phyloP scores from a whole-genome alignment of 2,888 invertebrate genomes.

The Andrena trimmerana region DNA sequence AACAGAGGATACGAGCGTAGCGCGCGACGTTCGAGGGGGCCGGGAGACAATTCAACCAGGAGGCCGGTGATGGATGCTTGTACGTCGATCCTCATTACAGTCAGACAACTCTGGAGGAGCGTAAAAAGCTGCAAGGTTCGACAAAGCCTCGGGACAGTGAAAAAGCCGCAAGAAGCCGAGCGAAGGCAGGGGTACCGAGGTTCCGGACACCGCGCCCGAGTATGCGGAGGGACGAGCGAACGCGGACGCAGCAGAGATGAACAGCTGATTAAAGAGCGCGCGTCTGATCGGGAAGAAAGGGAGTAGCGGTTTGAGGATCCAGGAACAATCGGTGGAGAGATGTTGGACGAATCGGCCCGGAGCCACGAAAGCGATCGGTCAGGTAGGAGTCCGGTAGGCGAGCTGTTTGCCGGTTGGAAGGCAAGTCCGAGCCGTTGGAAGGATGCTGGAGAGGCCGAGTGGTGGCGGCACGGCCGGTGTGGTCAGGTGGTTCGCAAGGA shows the following conservation, averaged over 20 bases:
- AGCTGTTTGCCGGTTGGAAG: conserved; percentile 73
- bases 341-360: conserved; percentile 50
- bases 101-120: not conserved
- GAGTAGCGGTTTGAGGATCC: conserved; percentile 39
- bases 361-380: conserved; percentile 71
- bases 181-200: not conserved
- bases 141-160: conserved; percentile 2
- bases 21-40: not conserved
- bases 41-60: not conserved
- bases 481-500: conserved; percentile 85
- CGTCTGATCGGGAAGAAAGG: not conserved
- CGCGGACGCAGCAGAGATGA: conserved; percentile 18
- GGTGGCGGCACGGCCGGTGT: conserved; percentile 83
- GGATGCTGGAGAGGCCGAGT: conserved; percentile 82
- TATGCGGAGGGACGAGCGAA: not conserved
- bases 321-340: conserved; percentile 37
- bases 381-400: conserved; percentile 75
- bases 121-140: not conserved
- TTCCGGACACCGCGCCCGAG: not conserved
- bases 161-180: not conserved
- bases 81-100: conserved; percentile 5
- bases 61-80: not conserved
- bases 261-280: conserved; percentile 48
- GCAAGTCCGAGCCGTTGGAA: conserved; percentile 71
- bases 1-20: not conserved